Base-by-base conservation (phyloP, 2,797 vertebrate species). In the Octomys mimax region DNA sequence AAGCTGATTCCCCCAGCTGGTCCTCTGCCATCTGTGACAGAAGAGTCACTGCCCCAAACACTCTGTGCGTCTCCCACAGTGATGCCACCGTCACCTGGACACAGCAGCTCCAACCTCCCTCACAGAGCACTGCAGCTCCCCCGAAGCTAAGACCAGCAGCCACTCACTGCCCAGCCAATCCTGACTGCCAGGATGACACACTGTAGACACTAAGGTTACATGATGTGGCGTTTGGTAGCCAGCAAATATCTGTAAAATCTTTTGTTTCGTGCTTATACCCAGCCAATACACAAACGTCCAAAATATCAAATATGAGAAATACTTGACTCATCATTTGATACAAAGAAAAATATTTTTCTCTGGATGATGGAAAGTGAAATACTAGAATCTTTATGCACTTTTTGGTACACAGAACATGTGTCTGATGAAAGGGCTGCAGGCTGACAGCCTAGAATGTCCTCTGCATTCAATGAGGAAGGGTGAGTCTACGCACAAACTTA, bases 71-170 rank as follows among this genome's bases (percentile, higher is more conserved):
- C 11, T 8, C 70, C 42, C 21, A 49, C 4, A 31, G 13, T 33
- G 78, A 62, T 11, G 9, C 79, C 19, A 21, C 9, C 19, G 59
- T 10, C 6, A 12, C 16, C n/a, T 8, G 1, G 0, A n/a, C 12
- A 12, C 0, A 75, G 22, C 0, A 0, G 28, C 33, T 39, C 33
- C 49, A 42, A 2, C 9, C 5, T 46, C 12, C 33, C 42, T 70
- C 14, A 57, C 21, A 49, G 71, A 68, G 3, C 10, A 33, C 39
- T 21, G 12, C 9, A 26, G 71, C 71, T 80, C 9, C 42, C 24
- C 3, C 36, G 42, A 39, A 26, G 28, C 18, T 31, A 64, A 61
- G 84, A 6, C 57, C 36, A 49, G 8, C 1, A 82, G 26, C 64
- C 33, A 70, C 70, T 83, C 19, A 31, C 6, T 92, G 66, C 28